A percentile compares a stretch with the other conserved stretches of the same genome.
Evolutionary conservation across 2,888 invertebrate species (phyloP).

Genomic region (Hoplodrina ambigua): DNA sequence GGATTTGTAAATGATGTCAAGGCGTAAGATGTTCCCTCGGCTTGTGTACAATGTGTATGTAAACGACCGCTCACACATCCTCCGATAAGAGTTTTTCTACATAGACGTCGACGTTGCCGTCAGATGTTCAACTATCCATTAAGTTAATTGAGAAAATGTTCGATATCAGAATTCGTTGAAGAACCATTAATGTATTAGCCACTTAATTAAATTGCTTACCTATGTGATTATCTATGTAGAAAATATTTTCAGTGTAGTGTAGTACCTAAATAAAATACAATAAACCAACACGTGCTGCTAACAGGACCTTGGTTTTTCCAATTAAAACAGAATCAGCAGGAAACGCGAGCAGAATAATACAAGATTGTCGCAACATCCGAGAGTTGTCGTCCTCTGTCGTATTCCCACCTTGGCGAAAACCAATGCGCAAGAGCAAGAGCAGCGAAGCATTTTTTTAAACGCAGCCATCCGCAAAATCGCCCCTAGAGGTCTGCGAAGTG

Average conservation of each 20-base stretch:
- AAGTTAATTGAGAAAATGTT: constrained; percentile 5
- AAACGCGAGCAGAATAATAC: constrained; percentile 69
- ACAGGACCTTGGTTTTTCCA: constrained; percentile 66
- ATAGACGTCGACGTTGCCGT: constrained; percentile 5
- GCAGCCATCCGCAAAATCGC: constrained; percentile 73
- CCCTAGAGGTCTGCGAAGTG: constrained; percentile 48
- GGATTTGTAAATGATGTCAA: constrained; percentile 74
- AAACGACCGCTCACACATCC: constrained; percentile 21
- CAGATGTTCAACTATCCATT: constrained; percentile 4
- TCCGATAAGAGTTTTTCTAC: constrained; percentile 39
- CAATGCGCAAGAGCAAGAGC: constrained; percentile 69
- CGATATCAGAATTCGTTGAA: not conserved
- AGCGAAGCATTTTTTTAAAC: constrained; percentile 63
- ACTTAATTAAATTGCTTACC: not conserved
- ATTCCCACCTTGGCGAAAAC: constrained; percentile 67
- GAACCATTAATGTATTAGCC: not conserved
- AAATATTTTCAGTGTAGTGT: not conserved
- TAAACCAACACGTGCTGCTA: constrained; percentile 8
- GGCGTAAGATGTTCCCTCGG: constrained; percentile 62
- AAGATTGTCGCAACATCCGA: constrained; percentile 73
- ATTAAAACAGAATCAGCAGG: constrained; percentile 72
- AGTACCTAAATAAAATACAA: constrained; percentile 13
- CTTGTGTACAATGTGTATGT: constrained; percentile 30
- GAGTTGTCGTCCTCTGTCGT: constrained; percentile 68
- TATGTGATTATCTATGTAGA: not conserved